phyloP scores from a whole-genome alignment of 2,888 invertebrate species.

The Tridacna gigas region DNA sequence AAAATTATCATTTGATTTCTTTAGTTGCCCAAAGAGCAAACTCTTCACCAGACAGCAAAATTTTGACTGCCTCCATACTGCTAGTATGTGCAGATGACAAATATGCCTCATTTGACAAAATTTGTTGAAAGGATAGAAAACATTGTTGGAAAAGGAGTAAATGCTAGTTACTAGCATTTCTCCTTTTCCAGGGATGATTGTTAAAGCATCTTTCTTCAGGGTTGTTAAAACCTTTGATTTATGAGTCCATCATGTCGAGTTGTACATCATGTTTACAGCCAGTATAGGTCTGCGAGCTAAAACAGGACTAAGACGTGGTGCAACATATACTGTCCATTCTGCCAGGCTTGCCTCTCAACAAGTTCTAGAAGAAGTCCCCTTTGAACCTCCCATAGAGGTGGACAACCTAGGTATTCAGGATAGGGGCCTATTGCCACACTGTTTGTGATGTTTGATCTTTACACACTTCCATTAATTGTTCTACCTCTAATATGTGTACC shows the following conservation, averaged over 20 bases:
- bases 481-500: background rate
- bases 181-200: background rate
- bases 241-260: no score
- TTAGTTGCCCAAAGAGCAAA: background rate
- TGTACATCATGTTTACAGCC: conserved; percentile 35
- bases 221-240: background rate
- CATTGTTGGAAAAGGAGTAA: background rate
- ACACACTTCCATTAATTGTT: background rate
- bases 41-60: background rate
- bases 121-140: background rate
- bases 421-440: conserved; percentile 1
- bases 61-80: no score
- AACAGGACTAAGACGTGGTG: conserved; percentile 48
- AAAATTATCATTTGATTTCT: no score
- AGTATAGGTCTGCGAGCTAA: conserved; percentile 28
- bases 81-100: no score
- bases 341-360: conserved; percentile 48
- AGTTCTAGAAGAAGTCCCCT: conserved; percentile 46
- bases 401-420: conserved; percentile 43
- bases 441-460: background rate
- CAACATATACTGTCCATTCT: conserved; percentile 50
- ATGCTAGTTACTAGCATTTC: background rate
- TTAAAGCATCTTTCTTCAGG: background rate
- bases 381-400: conserved; percentile 25
- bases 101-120: no score